Evolutionary conservation across 2,797 vertebrate species (phyloP).

Genomic region (Chrysocyon brachyurus): DNA sequence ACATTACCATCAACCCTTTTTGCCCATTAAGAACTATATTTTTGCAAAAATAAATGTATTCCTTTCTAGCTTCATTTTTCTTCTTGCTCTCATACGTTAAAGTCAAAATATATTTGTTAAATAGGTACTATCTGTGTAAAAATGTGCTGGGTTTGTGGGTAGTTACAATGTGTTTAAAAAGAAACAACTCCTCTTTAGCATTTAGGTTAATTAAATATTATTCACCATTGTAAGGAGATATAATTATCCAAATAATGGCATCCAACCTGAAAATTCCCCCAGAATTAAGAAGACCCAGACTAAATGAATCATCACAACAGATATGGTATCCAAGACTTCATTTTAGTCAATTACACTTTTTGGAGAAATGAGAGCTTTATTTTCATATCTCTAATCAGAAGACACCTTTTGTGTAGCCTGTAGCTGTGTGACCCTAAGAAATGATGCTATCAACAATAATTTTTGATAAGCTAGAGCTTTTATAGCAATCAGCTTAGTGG

Average conservation of each 20-base stretch:
- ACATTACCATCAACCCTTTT: neutral
- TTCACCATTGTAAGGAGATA: neutral
- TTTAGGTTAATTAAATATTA: neutral
- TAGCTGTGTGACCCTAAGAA: neutral
- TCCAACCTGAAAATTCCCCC: neutral
- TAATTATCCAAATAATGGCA: neutral
- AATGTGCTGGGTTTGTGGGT: neutral
- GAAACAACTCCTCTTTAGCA: neutral
- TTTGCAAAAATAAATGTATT: neutral
- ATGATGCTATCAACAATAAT: neutral
- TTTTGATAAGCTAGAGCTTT: neutral
- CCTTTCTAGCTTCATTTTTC: neutral
- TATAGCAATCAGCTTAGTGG: neutral
- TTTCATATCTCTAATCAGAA: slow-evolving; percentile 48
- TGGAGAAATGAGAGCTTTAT: neutral
- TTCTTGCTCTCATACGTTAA: neutral
- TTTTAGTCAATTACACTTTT: neutral
- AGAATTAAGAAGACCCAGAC: neutral
- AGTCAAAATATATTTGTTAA: neutral
- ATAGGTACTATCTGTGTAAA: neutral
- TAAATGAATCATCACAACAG: neutral
- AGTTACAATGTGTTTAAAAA: slow-evolving; percentile 42
- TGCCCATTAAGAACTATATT: neutral
- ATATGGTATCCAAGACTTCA: neutral
- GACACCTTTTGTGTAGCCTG: neutral